A percentile compares a stretch with the other conserved stretches of the same genome.
Conservation (phyloP, 2,113 vertebrate species). For the Myxocyprinus asiaticus region DNA sequence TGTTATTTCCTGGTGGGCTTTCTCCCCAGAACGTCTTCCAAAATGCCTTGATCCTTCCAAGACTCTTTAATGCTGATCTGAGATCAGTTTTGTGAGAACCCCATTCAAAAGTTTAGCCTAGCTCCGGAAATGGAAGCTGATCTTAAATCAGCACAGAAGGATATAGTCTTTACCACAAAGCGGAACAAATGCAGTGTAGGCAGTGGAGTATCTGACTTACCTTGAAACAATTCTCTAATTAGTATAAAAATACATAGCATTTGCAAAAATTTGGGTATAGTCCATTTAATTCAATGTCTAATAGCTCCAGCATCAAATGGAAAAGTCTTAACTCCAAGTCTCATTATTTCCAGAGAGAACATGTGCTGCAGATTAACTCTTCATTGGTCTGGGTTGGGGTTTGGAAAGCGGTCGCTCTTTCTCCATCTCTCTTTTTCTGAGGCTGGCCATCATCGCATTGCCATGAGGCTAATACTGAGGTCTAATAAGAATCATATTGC, state of each 20-base stretch:
- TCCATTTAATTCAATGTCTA: neutral
- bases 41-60: slow-evolving; percentile 3
- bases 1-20: slow-evolving; percentile 48
- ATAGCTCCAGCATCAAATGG: slow-evolving; percentile 4
- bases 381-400: slow-evolving; percentile 7
- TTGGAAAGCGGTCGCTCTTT: too few species aligned
- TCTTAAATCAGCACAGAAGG: neutral
- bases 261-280: too few species aligned
- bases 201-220: neutral
- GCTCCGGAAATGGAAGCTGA: neutral
- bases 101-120: neutral
- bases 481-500: slow-evolving; percentile 45
- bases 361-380: slow-evolving; percentile 47
- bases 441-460: slow-evolving; percentile 42
- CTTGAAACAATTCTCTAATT: too few species aligned
- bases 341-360: slow-evolving; percentile 46
- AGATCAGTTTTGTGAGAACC: neutral
- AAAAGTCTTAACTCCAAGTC: neutral
- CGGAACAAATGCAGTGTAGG: neutral
- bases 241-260: too few species aligned
- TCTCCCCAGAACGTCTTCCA: slow-evolving; percentile 3
- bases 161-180: neutral
- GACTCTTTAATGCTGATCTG: neutral
- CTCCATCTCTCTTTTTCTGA: slow-evolving; percentile 21
- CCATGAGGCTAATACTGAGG: slow-evolving; percentile 16